These are phyloP conservation scores for Unio pictorum DNA, from an alignment of 2,888 invertebrate species.

Conservation along the genomic window DNA sequence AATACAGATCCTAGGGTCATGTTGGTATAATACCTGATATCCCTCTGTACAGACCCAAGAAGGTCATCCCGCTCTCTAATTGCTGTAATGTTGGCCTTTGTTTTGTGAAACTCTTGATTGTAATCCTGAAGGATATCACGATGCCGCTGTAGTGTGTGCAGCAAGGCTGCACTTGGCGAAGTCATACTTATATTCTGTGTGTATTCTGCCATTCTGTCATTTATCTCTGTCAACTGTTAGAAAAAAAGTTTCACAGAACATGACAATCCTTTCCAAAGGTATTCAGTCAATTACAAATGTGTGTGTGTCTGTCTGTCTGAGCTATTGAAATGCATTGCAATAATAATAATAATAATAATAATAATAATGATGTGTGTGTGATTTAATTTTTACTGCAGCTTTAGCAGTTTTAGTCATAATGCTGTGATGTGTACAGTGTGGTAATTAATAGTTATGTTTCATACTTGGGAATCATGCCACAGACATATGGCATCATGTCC, in stretches of 20 bases:
- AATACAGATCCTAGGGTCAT: not conserved
- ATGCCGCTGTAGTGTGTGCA: conserved; percentile 95
- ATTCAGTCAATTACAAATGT: too few species aligned
- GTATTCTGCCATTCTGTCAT: conserved; percentile 73
- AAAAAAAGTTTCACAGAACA: not conserved
- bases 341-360: too few species aligned
- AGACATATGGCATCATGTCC: too few species aligned
- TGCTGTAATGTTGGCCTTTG: conserved; percentile 78
- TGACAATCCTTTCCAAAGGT: too few species aligned
- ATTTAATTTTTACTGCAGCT: too few species aligned
- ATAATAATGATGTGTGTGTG: too few species aligned
- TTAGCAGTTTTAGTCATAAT: too few species aligned
- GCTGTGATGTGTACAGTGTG: too few species aligned
- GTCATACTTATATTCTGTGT: conserved; percentile 66
- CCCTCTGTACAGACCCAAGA: conserved; percentile 77
- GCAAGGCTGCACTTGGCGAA: conserved; percentile 81
- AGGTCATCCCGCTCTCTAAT: conserved; percentile 89
- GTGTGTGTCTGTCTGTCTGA: too few species aligned
- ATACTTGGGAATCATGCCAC: too few species aligned
- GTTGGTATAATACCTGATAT: conserved; percentile 74
- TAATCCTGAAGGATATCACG: conserved; percentile 96
- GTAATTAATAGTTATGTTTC: too few species aligned
- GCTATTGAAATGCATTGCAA: too few species aligned
- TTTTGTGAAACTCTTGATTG: conserved; percentile 91
- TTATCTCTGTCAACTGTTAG: conserved; percentile 84